Percentiles rank a stretch among this genome's conserved stretches.
Evolutionary conservation across 2,797 vertebrate genomes (phyloP).

Genomic region (Pteropus rufus): DNA sequence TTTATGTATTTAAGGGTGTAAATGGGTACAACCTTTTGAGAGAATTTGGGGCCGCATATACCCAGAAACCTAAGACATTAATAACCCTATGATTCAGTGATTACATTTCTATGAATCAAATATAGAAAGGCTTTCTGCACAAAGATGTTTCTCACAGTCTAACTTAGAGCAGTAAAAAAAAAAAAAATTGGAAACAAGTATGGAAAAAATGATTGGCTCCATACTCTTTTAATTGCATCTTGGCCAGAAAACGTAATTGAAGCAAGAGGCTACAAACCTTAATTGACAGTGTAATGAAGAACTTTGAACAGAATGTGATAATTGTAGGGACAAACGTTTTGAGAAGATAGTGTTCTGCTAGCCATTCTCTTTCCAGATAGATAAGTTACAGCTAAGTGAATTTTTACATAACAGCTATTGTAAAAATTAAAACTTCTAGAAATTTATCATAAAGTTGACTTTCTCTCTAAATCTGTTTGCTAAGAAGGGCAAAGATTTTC

Average conservation of each 20-base stretch:
- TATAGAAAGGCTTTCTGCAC: background rate
- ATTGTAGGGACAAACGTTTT: constrained; percentile 6
- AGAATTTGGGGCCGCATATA: background rate
- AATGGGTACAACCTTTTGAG: background rate
- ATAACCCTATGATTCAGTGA: background rate
- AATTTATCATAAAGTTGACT: background rate
- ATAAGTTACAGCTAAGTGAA: background rate
- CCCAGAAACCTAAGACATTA: constrained; percentile 27
- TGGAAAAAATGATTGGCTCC: constrained; percentile 32
- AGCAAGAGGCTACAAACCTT: background rate
- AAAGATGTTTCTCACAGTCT: constrained; percentile 29
- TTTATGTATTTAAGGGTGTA: background rate
- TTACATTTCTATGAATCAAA: constrained; percentile 20
- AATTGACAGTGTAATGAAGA: background rate
- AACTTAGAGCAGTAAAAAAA: background rate
- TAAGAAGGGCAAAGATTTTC: constrained; percentile 15
- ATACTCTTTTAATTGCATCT: constrained; percentile 15
- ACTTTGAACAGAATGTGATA: background rate
- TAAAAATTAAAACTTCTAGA: constrained; percentile 2
- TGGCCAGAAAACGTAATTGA: constrained; percentile 40
- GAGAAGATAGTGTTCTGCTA: background rate
- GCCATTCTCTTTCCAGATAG: constrained; percentile 18
- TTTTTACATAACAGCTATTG: background rate
- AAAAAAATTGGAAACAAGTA: background rate
- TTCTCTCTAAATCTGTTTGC: constrained; percentile 7